Conservation (phyloP, 2,888 invertebrate genomes). For the Osmoderma eremita region DNA sequence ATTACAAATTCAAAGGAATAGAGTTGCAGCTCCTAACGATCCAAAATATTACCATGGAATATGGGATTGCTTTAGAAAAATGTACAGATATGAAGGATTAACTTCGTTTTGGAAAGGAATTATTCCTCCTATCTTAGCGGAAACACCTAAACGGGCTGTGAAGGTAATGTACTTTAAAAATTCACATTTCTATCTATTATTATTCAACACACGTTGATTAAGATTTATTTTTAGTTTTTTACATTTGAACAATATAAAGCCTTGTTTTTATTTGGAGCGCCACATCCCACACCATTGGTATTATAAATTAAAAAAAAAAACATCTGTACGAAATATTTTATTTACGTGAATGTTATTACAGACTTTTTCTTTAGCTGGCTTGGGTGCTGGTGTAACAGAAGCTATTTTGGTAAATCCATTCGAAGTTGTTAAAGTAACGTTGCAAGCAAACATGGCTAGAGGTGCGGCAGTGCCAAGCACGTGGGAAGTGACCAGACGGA, state of each 20-base stretch:
- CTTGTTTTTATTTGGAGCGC: slow-evolving; percentile 82
- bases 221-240: slow-evolving; percentile 72
- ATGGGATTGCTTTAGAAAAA: slow-evolving; percentile 87
- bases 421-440: slow-evolving; percentile 93
- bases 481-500: slow-evolving; percentile 81
- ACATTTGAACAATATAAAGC: slow-evolving; percentile 94
- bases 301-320: slow-evolving; percentile 54
- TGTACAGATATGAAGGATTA: slow-evolving; percentile 86
- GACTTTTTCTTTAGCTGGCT: slow-evolving; percentile 89
- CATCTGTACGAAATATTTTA: slow-evolving; percentile 8
- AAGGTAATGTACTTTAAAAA: slow-evolving; percentile 67
- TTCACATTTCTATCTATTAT: slow-evolving; percentile 38
- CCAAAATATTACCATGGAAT: slow-evolving; percentile 78
- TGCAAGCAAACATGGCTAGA: slow-evolving; percentile 78
- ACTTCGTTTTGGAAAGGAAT: slow-evolving; percentile 94
- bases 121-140: slow-evolving; percentile 90
- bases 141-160: slow-evolving; percentile 93
- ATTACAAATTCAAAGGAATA: slow-evolving; percentile 77
- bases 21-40: slow-evolving; percentile 60
- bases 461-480: slow-evolving; percentile 77
- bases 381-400: slow-evolving; percentile 91
- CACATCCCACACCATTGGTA: slow-evolving; percentile 80
- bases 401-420: slow-evolving; percentile 93
- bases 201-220: slow-evolving; percentile 38
- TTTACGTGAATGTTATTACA: slow-evolving; percentile 62